Percentiles rank a stretch among this genome's conserved stretches.
Evolutionary conservation across 1,140 invertebrate genomes (phyloP).

Genomic region (Drosophila kepulauana): DNA sequence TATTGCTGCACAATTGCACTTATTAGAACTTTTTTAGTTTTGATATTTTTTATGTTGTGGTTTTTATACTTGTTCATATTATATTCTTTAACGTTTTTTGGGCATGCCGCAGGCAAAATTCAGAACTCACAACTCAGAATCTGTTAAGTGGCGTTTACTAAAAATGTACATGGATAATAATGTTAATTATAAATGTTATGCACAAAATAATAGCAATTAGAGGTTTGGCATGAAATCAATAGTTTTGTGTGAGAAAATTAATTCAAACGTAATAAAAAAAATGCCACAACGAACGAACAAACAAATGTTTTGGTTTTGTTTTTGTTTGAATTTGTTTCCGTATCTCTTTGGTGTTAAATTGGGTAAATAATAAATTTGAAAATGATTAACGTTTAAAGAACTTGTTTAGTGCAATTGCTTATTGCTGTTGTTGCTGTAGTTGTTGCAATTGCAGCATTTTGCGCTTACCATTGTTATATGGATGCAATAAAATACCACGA

Average conservation of each 20-base stretch:
- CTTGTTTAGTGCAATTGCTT: conserved; percentile 63
- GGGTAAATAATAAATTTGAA: conserved; percentile 27
- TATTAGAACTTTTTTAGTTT: conserved; percentile 23
- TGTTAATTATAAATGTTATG: conserved; percentile 19
- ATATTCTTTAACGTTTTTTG: conserved; percentile 42
- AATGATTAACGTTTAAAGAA: conserved; percentile 42
- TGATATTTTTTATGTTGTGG: conserved; percentile 22
- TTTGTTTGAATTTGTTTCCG: background rate
- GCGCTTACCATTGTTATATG: conserved; percentile 87
- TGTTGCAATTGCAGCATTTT: conserved; percentile 79
- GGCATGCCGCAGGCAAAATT: conserved; percentile 76
- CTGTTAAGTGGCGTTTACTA: conserved; percentile 46
- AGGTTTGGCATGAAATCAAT: conserved; percentile 7
- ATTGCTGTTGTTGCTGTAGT: conserved; percentile 60
- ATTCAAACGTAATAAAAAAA: conserved; percentile 26
- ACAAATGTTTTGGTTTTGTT: conserved; percentile 12
- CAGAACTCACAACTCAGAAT: conserved; percentile 62
- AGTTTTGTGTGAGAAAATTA: conserved; percentile 6
- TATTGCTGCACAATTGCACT: conserved; percentile 16
- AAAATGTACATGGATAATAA: conserved; percentile 58
- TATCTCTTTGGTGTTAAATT: conserved; percentile 14
- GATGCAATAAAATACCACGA: conserved; percentile 86
- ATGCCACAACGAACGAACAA: conserved; percentile 45
- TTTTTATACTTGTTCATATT: conserved; percentile 22
- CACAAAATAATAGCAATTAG: conserved; percentile 36